Evolutionary conservation across 1,140 invertebrate genomes (phyloP), one percentile per base, ranked within the genome.

Genomic region (Euura saliciscinereae): DNA sequence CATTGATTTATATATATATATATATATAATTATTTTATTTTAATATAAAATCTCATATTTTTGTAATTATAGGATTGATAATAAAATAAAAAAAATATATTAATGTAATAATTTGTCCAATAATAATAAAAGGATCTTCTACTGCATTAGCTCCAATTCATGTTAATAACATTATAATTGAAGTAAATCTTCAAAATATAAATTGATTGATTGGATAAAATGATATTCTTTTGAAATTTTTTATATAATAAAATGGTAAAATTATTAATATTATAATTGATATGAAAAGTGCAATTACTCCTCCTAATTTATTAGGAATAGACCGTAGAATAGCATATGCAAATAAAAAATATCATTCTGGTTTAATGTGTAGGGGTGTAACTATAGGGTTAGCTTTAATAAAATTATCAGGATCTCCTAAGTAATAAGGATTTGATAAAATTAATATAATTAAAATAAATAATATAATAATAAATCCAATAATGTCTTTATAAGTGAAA

Each of bases 301-400:
- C 92, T 75, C 91, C 91, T 88, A 93, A 82, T 90, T 94, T 94
- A 89, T 92, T 93, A 71, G 91, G 91, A 78, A 94, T 92, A 73
- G 28, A 28, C 1, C 28, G 28, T 28, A 28, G 1, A 28, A 28
- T 28, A 1, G 28, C 28, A 28, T 28, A 28, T 1, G 28, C 28
- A 28, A 28, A 28, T 28, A 28, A 28, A 28, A 28, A 28, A 28
- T 28, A 28, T 28, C 28, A 28, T 28, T 28, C 28, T 28, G 28
- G 28, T 28, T 28, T 28, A 1, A 28, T 28, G 28, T 28, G 28
- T 0, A 28, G 28, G 28, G 28, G 28, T 28, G 28, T 28, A 1
- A 28, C 1, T 28, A 28, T 28, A 1, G 90, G 88, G 75, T 93
- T 92, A 64, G 91, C 91, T n/a, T 88, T 87, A n/a, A 86, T 90